Base-by-base conservation (phyloP, 2,797 vertebrate species). In the Acrossocheilus wenchowensis region DNA sequence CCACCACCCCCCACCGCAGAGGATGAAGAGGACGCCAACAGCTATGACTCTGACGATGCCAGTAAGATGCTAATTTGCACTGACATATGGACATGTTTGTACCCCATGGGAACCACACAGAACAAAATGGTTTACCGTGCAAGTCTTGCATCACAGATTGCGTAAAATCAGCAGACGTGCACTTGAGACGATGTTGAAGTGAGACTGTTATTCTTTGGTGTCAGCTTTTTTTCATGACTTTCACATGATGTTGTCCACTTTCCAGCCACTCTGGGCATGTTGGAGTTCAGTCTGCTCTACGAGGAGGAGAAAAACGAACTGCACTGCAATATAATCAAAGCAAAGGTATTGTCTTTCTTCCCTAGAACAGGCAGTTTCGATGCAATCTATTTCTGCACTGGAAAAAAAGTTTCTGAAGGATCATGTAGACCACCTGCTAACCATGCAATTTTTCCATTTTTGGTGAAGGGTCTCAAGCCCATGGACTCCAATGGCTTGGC, bases 401-500 rank as follows among this genome's bases (percentile, higher is more conserved):
- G 64, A 60, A 71, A 41, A 79, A 57, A 74, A 3, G 30, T 17
- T 78, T 45, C 2, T 30, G 57, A 84, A 54, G 30, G 60, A 45
- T 78, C 48, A 50, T 73, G 57, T 83, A 14, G 60, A 62, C 72
- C 50, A 62, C 72, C 50, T 54, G 62, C 43, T 72, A 74, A 86
- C 75, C 62, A 5, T 41, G n/a, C 54, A 68, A 30, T 36, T 66
- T 57, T 78, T 41, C 21, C 30, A 5, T 79, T 39, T 84, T 71
- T 83, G 71, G 68, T 83, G 39, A 87, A 99, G 98, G 97, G 98
- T 57, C 94, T 99, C 52, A 99, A 99, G 91, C 95, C 98, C 0
- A 99, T 99, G 98, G 98, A 99, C 91, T 98, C 98, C 4, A 99
- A 99, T 0, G 98, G 98, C 39, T 93, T 99, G 30, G 97, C 98